Conservation (phyloP, 2,888 invertebrate genomes). For the Pardosa pseudoannulata region DNA sequence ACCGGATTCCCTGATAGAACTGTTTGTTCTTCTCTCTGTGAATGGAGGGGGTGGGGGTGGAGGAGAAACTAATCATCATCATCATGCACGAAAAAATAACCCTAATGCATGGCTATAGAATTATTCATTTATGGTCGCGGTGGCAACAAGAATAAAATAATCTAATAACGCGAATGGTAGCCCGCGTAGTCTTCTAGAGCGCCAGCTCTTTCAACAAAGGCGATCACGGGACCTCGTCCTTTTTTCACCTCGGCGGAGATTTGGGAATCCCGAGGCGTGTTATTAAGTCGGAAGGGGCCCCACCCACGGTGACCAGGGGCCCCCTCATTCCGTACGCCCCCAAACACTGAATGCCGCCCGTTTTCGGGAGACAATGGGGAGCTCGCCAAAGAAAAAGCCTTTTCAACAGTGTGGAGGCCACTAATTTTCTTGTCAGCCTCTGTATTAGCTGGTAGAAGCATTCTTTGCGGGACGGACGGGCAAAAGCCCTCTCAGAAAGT, state of each 20-base stretch:
- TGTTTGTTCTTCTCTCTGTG: not conserved
- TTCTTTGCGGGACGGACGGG: not conserved
- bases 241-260: not conserved
- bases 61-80: slow-evolving; percentile 5
- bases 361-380: slow-evolving; percentile 18
- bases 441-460: slow-evolving; percentile 1
- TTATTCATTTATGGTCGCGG: slow-evolving; percentile 11
- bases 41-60: too few species aligned
- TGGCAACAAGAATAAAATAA: slow-evolving; percentile 26
- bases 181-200: slow-evolving; percentile 3
- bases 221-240: slow-evolving; percentile 11
- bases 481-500: not conserved
- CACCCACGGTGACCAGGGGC: slow-evolving; percentile 24
- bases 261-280: not conserved
- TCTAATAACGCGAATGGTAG: slow-evolving; percentile 26
- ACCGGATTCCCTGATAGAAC: not conserved
- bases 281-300: slow-evolving; percentile 13
- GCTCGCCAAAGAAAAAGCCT: slow-evolving; percentile 6
- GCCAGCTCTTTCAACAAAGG: slow-evolving; percentile 21
- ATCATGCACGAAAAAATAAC: not conserved
- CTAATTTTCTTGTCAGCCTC: slow-evolving; percentile 17
- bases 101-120: not conserved
- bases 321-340: slow-evolving; percentile 3
- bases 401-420: not conserved
- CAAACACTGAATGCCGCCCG: not conserved